Conservation (phyloP, 1,140 invertebrate genomes). For the Cheumatopsyche charites region DNA sequence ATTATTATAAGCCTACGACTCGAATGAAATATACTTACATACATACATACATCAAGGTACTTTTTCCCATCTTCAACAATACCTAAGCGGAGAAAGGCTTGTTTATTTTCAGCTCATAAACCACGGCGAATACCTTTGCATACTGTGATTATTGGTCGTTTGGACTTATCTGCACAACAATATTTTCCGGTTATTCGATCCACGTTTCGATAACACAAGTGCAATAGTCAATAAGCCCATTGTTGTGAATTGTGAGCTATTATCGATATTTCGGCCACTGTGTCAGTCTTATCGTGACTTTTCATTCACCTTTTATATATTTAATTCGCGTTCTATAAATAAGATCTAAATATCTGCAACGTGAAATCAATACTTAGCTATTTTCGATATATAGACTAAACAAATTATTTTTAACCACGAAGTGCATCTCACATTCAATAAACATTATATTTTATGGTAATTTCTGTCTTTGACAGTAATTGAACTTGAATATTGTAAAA, state of each 20-base stretch:
- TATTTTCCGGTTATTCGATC: constrained; percentile 7
- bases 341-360: not conserved
- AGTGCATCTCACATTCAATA: no score
- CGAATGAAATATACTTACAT: no score
- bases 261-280: constrained; percentile 20
- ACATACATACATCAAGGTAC: no score
- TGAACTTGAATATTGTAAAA: no score
- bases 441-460: no score
- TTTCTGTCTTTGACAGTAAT: no score
- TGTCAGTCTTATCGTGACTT: constrained; percentile 17
- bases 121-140: constrained; percentile 3
- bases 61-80: no score
- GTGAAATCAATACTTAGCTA: no score
- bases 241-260: not conserved
- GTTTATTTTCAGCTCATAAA: constrained; percentile 14
- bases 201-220: constrained; percentile 2
- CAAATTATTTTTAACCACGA: no score
- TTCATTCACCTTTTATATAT: constrained; percentile 13
- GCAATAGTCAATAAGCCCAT: constrained; percentile 19
- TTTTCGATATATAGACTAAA: no score
- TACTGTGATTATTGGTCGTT: constrained; percentile 33
- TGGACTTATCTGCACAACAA: constrained; percentile 15
- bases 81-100: no score
- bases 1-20: no score
- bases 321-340: not conserved